Conservation (phyloP, 2,797 vertebrate species). For the Lacerta agilis region DNA sequence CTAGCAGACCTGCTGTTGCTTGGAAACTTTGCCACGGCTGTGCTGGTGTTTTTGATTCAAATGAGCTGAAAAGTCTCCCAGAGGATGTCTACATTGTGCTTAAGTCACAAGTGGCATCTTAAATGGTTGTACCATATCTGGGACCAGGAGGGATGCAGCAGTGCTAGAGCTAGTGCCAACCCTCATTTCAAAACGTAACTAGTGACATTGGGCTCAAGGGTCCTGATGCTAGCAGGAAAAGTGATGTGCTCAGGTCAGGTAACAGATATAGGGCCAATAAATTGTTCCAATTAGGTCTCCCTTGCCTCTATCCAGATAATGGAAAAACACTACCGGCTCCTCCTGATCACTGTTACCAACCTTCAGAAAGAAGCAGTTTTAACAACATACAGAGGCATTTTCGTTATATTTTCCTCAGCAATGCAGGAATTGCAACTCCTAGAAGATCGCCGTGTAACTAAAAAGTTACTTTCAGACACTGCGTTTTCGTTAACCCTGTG, state of each 20-base stretch:
- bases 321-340: not conserved
- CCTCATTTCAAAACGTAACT: not conserved
- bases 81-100: not conserved
- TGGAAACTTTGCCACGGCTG: not conserved
- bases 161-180: too few species aligned
- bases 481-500: not conserved
- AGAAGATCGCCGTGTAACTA: not conserved
- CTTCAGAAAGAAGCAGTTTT: not conserved
- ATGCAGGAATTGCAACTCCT: not conserved
- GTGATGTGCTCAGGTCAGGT: not conserved
- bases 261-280: not conserved
- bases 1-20: not conserved
- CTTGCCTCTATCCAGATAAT: not conserved
- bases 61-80: not conserved
- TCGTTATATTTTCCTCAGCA: not conserved
- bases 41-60: not conserved
- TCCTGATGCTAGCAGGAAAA: not conserved
- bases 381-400: not conserved
- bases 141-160: too few species aligned
- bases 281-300: too few species aligned
- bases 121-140: too few species aligned
- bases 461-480: not conserved
- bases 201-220: not conserved
- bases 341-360: not conserved
- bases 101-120: not conserved